Evolutionary conservation across 2,888 invertebrate species (phyloP).

Genomic region (Acanthococcus lagerstroemiae): DNA sequence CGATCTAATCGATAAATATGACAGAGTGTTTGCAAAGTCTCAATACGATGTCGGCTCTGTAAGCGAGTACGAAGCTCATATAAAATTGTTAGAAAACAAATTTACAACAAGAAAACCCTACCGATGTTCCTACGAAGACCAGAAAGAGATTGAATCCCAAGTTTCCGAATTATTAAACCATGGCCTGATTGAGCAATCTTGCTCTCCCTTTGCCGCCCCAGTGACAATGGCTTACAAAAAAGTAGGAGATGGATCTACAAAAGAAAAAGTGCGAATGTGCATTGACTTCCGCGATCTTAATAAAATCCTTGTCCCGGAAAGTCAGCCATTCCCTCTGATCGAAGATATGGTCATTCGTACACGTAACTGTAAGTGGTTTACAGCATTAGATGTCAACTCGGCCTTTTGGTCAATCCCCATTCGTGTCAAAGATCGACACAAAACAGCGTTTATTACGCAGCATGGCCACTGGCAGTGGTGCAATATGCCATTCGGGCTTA

Average conservation of each 20-base stretch:
- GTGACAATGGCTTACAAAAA: constrained; percentile 14
- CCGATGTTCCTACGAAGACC: constrained; percentile 7
- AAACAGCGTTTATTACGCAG: constrained; percentile 26
- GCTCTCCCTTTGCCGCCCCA: constrained; percentile 16
- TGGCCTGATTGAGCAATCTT: constrained; percentile 10
- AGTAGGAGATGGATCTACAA: background rate
- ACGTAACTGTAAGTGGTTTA: too few species aligned
- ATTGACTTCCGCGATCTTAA: constrained; percentile 25
- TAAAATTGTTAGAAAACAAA: background rate
- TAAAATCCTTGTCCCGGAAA: constrained; percentile 14
- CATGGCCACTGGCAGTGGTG: constrained; percentile 5
- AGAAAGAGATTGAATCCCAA: constrained; percentile 16
- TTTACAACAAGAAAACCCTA: constrained; percentile 16
- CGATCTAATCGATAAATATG: background rate
- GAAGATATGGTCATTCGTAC: constrained; percentile 27
- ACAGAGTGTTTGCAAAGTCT: background rate
- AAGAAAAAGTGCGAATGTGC: constrained; percentile 7
- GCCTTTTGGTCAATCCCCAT: constrained; percentile 37
- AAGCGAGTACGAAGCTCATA: background rate
- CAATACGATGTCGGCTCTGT: constrained; percentile 8
- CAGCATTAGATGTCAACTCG: too few species aligned
- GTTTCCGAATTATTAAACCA: constrained; percentile 4
- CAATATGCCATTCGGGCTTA: constrained; percentile 20
- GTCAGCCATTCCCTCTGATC: constrained; percentile 17
- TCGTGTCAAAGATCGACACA: constrained; percentile 13